These are phyloP conservation scores for Triplophysa siluroides DNA, from an alignment of 2,113 vertebrate genomes.

Conservation along the genomic window DNA sequence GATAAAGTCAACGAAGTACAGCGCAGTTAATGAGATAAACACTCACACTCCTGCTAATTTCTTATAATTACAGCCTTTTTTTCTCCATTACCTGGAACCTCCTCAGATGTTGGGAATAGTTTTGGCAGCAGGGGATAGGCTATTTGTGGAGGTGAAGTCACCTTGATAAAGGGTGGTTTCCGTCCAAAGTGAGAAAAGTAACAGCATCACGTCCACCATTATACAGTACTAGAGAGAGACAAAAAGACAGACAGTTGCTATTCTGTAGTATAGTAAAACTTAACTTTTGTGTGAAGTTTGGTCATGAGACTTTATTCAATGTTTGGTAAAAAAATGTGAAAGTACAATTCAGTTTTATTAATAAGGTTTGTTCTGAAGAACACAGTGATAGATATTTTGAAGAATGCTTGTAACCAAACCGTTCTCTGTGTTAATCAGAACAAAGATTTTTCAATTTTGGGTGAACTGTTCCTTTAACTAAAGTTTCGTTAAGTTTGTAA, in stretches of 20 bases:
- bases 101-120: constrained; percentile 39
- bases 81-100: constrained; percentile 51
- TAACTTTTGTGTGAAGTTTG: too few relatives aligned
- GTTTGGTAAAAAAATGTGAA: too few relatives aligned
- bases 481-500: too few relatives aligned
- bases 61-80: constrained; percentile 52
- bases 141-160: constrained; percentile 56
- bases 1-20: constrained; percentile 51
- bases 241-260: background rate
- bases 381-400: too few relatives aligned
- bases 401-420: too few relatives aligned
- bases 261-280: too few relatives aligned
- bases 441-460: too few relatives aligned
- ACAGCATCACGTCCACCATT: background rate
- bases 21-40: constrained; percentile 47
- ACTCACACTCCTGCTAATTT: constrained; percentile 46
- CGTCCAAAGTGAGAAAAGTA: constrained; percentile 37
- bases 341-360: too few relatives aligned
- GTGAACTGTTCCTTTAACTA: too few relatives aligned
- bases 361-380: too few relatives aligned
- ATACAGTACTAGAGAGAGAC: background rate
- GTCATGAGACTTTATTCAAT: too few relatives aligned
- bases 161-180: constrained; percentile 50
- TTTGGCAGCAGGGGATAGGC: constrained; percentile 37
- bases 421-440: too few relatives aligned